Evolutionary conservation across 2,888 invertebrate species (phyloP).

Genomic region (Torymus tubicola): DNA sequence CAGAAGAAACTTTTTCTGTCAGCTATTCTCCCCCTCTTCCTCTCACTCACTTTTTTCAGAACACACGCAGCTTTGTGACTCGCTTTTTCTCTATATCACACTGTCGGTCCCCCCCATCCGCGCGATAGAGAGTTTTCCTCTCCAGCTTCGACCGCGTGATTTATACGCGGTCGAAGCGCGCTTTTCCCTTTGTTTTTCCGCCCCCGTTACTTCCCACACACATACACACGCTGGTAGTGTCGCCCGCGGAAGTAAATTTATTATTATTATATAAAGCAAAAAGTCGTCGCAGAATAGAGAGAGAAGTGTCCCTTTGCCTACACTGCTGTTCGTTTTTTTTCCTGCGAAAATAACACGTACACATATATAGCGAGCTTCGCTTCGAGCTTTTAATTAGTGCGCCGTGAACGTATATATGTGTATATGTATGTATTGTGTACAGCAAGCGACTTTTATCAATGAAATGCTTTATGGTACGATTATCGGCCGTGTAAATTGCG

Average conservation of each 20-base stretch:
- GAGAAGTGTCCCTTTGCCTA: background rate
- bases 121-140: constrained; percentile 37
- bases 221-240: background rate
- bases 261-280: constrained; percentile 13
- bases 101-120: constrained; percentile 1
- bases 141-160: constrained; percentile 32
- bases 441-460: background rate
- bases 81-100: constrained; percentile 12
- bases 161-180: constrained; percentile 32
- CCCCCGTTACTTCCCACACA: constrained; percentile 43
- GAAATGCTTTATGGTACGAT: background rate
- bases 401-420: background rate
- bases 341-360: background rate
- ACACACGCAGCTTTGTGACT: constrained; percentile 25
- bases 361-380: background rate
- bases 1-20: constrained; percentile 24
- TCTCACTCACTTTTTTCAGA: constrained; percentile 17
- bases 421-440: background rate
- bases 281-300: background rate
- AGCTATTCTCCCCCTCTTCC: constrained; percentile 19
- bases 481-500: too few relatives aligned
- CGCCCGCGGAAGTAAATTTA: constrained; percentile 29
- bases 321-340: background rate
- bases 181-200: constrained; percentile 52
- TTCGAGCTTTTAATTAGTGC: constrained; percentile 19